phyloP scores from a whole-genome alignment of 1,140 invertebrate species.

The Wiebesia pumilae region DNA sequence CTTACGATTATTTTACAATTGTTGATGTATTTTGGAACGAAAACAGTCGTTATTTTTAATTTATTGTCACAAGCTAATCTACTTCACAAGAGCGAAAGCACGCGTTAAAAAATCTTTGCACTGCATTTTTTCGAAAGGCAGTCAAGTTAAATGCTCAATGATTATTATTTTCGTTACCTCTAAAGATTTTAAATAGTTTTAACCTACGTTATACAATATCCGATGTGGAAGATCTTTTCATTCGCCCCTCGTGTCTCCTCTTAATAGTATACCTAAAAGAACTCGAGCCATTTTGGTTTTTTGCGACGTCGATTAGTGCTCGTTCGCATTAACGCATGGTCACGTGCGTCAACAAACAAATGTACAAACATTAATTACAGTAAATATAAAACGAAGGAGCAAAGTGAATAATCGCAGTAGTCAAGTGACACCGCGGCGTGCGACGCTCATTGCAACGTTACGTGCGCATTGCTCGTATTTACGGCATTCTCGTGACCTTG shows the following conservation, averaged over 20 bases:
- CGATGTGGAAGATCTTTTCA: neutral
- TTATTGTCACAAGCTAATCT: too few relatives aligned
- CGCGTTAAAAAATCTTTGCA: too few relatives aligned
- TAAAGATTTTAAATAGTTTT: neutral
- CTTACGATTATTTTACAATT: too few relatives aligned
- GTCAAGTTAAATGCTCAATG: neutral
- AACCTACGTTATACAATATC: neutral
- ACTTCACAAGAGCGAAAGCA: too few relatives aligned
- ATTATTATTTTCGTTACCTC: neutral
- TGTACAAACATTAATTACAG: constrained; percentile 1
- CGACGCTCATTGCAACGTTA: constrained; percentile 43
- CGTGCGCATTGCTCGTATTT: constrained; percentile 53
- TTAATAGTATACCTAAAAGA: neutral
- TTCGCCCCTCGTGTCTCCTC: neutral
- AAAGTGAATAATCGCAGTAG: constrained; percentile 20
- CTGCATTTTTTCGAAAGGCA: neutral
- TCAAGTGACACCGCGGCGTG: constrained; percentile 33
- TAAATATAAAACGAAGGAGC: neutral
- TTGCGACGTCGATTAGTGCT: neutral
- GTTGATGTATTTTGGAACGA: too few relatives aligned
- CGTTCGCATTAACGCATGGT: neutral
- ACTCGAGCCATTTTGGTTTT: neutral
- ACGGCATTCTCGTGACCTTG: constrained; percentile 58
- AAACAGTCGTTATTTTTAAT: too few relatives aligned
- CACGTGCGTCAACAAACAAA: neutral